Conservation (phyloP, 2,113 vertebrate genomes). For the Gavia stellata region DNA sequence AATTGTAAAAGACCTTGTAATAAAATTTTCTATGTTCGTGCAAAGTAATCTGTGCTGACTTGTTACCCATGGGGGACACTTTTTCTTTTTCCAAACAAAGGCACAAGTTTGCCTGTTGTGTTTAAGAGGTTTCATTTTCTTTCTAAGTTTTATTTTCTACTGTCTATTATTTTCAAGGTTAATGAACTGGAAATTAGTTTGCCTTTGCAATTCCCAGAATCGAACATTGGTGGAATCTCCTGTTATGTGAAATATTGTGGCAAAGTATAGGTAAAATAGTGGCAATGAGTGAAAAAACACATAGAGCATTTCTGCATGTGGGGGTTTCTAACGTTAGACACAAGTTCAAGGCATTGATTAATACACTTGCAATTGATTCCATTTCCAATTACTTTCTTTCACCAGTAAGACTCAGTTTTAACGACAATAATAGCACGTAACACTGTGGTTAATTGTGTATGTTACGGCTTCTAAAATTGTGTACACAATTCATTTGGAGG, state of each 20-base stretch:
- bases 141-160: background rate
- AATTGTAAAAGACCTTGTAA: background rate
- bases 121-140: background rate
- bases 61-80: background rate
- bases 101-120: background rate
- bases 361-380: background rate
- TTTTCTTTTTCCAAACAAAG: background rate
- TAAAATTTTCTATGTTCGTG: background rate
- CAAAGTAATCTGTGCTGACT: background rate
- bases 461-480: background rate
- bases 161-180: background rate
- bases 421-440: background rate
- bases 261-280: background rate
- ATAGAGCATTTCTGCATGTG: background rate
- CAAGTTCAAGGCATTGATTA: conserved; percentile 10
- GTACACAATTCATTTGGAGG: background rate
- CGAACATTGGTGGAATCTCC: background rate
- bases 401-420: background rate
- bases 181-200: background rate
- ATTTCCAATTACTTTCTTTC: conserved; percentile 5
- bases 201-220: background rate
- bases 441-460: background rate
- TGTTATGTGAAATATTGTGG: background rate
- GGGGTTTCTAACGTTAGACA: background rate
- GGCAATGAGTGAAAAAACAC: background rate